Conservation (phyloP, 2,888 invertebrate species). For the Blastobasis adustella region DNA sequence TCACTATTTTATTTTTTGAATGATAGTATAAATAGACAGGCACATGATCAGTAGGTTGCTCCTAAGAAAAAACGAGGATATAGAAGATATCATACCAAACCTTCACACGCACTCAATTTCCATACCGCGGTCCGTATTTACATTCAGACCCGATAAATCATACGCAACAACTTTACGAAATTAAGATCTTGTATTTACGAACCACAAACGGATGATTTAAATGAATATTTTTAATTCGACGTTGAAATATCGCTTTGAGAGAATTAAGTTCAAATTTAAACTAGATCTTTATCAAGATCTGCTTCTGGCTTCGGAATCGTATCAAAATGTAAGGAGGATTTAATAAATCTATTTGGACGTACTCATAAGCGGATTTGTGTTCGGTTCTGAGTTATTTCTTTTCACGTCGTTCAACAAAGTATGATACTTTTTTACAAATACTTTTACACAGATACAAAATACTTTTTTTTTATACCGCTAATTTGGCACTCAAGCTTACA, state of each 20-base stretch:
- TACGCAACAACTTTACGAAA: slow-evolving; percentile 22
- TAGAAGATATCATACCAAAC: too few species aligned
- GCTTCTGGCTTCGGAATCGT: neutral
- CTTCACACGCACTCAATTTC: too few species aligned
- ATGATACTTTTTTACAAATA: too few species aligned
- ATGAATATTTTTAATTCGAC: slow-evolving; percentile 22
- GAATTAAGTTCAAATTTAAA: slow-evolving; percentile 14
- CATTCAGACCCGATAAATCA: slow-evolving; percentile 26
- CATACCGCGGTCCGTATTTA: neutral
- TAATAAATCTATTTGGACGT: slow-evolving; percentile 12
- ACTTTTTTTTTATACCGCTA: too few species aligned
- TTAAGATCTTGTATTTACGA: slow-evolving; percentile 26
- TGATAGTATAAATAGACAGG: too few species aligned
- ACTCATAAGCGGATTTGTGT: slow-evolving; percentile 12
- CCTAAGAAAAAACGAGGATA: too few species aligned
- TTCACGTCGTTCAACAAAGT: too few species aligned
- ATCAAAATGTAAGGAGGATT: slow-evolving; percentile 1
- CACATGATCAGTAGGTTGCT: too few species aligned
- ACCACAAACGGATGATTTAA: slow-evolving; percentile 19
- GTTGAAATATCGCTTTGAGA: slow-evolving; percentile 20
- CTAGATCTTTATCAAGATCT: slow-evolving; percentile 4
- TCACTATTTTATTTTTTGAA: too few species aligned
- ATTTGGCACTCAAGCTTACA: too few species aligned
- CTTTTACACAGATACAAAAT: too few species aligned
- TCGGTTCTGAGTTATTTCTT: too few species aligned